Conservation (phyloP, 1,140 invertebrate genomes). For the Drosophila obscura region DNA sequence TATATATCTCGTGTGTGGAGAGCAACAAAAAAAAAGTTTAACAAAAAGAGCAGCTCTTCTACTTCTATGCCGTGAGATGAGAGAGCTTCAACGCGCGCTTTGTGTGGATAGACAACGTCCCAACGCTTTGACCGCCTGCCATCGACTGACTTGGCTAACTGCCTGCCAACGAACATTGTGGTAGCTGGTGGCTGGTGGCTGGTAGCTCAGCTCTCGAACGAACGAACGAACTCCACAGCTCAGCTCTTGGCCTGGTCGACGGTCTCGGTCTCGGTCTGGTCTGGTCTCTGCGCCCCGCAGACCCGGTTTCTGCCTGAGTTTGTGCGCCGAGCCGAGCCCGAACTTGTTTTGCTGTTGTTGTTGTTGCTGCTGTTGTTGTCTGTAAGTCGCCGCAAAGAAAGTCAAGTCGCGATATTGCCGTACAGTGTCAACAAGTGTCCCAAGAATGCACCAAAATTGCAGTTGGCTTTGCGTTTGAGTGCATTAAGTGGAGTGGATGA, state of each 20-base stretch:
- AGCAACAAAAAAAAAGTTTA: conserved; percentile 36
- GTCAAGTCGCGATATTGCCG: conserved; percentile 60
- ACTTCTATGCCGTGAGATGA: conserved; percentile 13
- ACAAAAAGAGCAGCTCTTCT: conserved; percentile 22
- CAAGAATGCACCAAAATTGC: not conserved
- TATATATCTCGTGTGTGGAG: not conserved
- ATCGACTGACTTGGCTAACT: conserved; percentile 68
- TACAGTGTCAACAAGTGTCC: conserved; percentile 12
- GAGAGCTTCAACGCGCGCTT: conserved; percentile 42
- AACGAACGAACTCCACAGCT: not conserved
- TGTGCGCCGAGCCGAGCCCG: conserved; percentile 52
- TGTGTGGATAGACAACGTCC: conserved; percentile 53
- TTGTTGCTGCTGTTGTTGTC: conserved; percentile 9
- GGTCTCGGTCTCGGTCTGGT: not conserved
- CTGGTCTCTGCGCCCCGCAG: conserved; percentile 2
- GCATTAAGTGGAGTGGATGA: too few species aligned
- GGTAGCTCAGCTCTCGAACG: not conserved
- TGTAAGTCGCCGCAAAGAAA: conserved; percentile 66
- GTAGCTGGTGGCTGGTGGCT: conserved; percentile 23
- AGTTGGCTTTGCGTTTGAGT: not conserved
- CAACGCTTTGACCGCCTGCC: conserved; percentile 69
- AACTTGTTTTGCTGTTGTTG: conserved; percentile 41
- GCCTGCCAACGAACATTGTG: conserved; percentile 31
- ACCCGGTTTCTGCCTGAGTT: conserved; percentile 32
- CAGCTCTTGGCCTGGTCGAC: too few species aligned